Percentiles rank a stretch among this genome's conserved stretches.
phyloP scores from a whole-genome alignment of 2,888 invertebrate genomes.

The Ichneumon xanthorius region DNA sequence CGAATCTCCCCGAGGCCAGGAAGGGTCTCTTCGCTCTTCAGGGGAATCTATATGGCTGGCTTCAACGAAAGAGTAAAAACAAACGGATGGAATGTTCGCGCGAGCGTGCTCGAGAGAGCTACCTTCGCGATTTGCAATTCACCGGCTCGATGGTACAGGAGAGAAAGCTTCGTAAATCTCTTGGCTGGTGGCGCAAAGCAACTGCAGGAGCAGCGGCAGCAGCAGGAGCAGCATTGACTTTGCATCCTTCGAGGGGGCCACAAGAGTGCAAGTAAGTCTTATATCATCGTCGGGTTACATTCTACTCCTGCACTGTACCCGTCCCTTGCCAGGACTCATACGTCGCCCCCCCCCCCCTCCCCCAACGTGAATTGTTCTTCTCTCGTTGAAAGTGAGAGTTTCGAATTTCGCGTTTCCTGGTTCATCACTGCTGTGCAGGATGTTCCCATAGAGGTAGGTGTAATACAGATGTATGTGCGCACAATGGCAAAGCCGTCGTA shows the following conservation, averaged over 20 bases:
- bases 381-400: constrained; percentile 77
- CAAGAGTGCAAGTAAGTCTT: constrained; percentile 71
- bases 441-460: constrained; percentile 46
- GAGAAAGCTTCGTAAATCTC: constrained; percentile 81
- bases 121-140: constrained; percentile 72
- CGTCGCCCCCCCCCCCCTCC: background rate
- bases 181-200: constrained; percentile 58
- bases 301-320: constrained; percentile 44
- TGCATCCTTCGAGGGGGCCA: constrained; percentile 67
- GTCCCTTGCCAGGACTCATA: constrained; percentile 30
- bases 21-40: constrained; percentile 34
- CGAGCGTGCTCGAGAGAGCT: constrained; percentile 47
- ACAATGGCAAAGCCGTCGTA: background rate
- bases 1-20: constrained; percentile 51
- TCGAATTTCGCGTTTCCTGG: constrained; percentile 64
- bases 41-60: constrained; percentile 29
- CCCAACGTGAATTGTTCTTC: constrained; percentile 17
- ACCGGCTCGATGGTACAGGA: constrained; percentile 60
- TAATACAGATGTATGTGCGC: background rate
- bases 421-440: constrained; percentile 28
- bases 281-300: constrained; percentile 72
- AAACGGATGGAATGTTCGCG: constrained; percentile 67
- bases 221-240: constrained; percentile 67
- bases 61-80: constrained; percentile 59
- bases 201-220: constrained; percentile 43